Base-by-base conservation (phyloP, 2,113 vertebrate genomes). In the Cyanistes caeruleus region DNA sequence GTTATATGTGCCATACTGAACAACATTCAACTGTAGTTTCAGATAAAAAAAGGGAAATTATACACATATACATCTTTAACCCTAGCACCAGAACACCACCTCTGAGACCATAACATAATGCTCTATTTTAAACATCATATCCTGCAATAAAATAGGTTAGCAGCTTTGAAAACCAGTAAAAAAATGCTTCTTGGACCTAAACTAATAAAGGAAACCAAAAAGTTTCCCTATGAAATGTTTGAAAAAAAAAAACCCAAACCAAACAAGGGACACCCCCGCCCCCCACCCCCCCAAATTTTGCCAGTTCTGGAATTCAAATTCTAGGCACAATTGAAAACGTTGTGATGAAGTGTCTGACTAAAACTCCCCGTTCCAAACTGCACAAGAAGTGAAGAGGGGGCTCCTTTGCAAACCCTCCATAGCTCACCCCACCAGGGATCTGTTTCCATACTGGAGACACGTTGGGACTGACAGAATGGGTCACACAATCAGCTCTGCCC, bases 1-100 rank as follows among this genome's bases (percentile, higher is more conserved):
- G 73, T 97, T 87, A 94, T 94, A 97, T 97, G 97, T 97, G 97
- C 91, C 97, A 96, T 97, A 98, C 93, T 93, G 92, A 98, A 98
- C 95, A 96, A 97, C 95, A 98, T 96, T 97, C 95, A 97, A 96
- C 92, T 96, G 96, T 41, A 97, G 91, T 74, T 97, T 97, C 95
- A 90, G 96, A 84, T 97, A 97, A 97, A 97, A 84, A 97, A 98
- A 98, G 96, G 96, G 95, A 96, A 97, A 95, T 97, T 97, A 98
- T 97, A 91, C 96, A 97, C 96, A 97, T 70, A 97, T 44, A 97
- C 78, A 85, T 93, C 86, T 96, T 96, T 89, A 97, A 97, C 81
- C 93, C 97, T 97, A 97, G 95, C 97, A 97, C 95, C 95, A 89
- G 96, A 90, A 98, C 87, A 97, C 97, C 88, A 96, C 90, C 83